Evolutionary conservation across 2,888 invertebrate species (phyloP), one percentile per base, ranked within the genome.

Genomic region (Caenorhabditis uteleia): DNA sequence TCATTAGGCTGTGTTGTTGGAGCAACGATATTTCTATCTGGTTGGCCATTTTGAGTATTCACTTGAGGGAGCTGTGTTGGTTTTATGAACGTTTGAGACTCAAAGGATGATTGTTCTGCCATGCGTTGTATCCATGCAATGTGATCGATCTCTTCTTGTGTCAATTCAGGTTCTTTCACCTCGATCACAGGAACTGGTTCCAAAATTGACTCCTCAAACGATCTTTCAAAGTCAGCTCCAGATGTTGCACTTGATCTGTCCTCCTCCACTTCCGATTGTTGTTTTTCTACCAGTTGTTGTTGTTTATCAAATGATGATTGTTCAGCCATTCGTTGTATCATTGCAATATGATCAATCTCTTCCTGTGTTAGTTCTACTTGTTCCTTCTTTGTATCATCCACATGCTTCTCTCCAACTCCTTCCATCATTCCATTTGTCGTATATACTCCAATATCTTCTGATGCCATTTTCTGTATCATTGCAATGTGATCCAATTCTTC

Each of bases 401-500:
- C n/a, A n/a, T n/a, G n/a, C n/a, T n/a, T n/a, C n/a, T n/a, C n/a
- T n/a, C n/a, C n/a, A n/a, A n/a, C n/a, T n/a, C n/a, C n/a, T n/a
- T n/a, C n/a, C 44, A 7, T 18, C 16, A 6, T n/a, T 14, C 10
- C 12, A 14, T 14, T 45, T 26, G 14, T 45, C 26, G n/a, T n/a
- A n/a, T n/a, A n/a, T n/a, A n/a, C n/a, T n/a, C n/a, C n/a, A n/a
- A n/a, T n/a, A n/a, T n/a, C n/a, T n/a, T n/a, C n/a, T n/a, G n/a
- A n/a, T n/a, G 70, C 68, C 45, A 56, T 53, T 23, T 49, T 51
- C 4, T 44, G 43, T 26, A 71, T 55, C 14, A 27, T 58, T 16
- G 54, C 53, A 36, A 68, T 69, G 29, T 69, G 66, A n/a, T 58
- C 60, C 12, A 44, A 29, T 47, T 70, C 68, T 36, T 61, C 70